These are phyloP conservation scores for Setophaga kirtlandii DNA, from an alignment of 2,113 vertebrate species.

Conservation along the genomic window DNA sequence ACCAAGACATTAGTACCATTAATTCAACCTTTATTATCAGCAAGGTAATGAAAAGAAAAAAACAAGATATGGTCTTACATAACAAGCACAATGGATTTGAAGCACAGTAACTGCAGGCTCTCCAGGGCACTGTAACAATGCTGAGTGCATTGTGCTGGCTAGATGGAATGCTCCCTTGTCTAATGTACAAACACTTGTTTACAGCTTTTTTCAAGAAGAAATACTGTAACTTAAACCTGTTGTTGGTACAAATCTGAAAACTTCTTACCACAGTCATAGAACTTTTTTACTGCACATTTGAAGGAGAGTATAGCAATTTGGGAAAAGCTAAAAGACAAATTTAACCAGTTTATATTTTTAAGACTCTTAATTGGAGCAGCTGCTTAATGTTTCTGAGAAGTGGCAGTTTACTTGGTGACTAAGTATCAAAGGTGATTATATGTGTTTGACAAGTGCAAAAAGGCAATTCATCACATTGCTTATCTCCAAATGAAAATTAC, in stretches of 20 bases:
- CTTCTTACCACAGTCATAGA: not conserved
- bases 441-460: not conserved
- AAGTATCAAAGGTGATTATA: not conserved
- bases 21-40: not conserved
- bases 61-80: not conserved
- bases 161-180: not conserved
- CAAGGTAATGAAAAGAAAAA: not conserved
- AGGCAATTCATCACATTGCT: not conserved
- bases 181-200: not conserved
- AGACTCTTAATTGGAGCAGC: not conserved
- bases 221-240: not conserved
- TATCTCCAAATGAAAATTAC: not conserved
- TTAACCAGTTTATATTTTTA: not conserved
- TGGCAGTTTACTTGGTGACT: not conserved
- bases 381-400: not conserved
- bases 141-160: not conserved
- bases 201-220: not conserved
- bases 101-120: not conserved
- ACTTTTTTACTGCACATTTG: not conserved
- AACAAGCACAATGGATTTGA: not conserved
- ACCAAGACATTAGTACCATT: not conserved
- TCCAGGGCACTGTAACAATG: not conserved
- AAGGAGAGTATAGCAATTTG: not conserved
- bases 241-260: not conserved
- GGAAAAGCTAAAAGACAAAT: not conserved